Base-by-base conservation (phyloP, 1,140 invertebrate genomes). In the Bombus affinis region DNA sequence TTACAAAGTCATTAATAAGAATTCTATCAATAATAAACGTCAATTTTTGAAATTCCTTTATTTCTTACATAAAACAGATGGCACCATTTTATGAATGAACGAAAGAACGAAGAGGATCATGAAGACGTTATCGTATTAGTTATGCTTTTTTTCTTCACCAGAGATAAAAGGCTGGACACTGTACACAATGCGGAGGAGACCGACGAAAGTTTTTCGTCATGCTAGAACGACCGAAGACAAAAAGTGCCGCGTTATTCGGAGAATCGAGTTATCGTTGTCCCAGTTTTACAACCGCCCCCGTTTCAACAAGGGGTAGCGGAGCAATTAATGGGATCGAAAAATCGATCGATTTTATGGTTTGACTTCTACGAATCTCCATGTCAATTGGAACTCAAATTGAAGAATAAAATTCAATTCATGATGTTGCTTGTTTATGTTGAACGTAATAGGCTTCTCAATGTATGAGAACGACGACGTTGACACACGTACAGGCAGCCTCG, bases 231-330 rank as follows among this genome's bases (percentile, higher is more conserved):
- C 39, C 13, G 28, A 37, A 35, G 72, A 32, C 44, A 44, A 82
- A 82, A 82, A 75, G 47, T 53, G 12, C 9, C 32, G 32, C 13
- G 57, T 65, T 35, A 42, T 83, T 76, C 72, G 13, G 18, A 76
- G 72, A 83, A 83, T 39, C 81, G 59, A 66, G 72, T 83, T 83
- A 83, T 83, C 81, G 59, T 47, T 53, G 81, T 66, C 53, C 81
- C 81, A 75, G 72, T 83, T 83, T 68, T 53, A 39, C 37, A 53
- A 15, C 59, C 47, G 68, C 39, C 53, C 47, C 47, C 28, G 70
- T 73, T 18, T 9, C 8, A 28, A n/a, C 28, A 22, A 35, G 32
- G 18, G 42, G 44, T 59, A 12, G 71, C 28, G 18, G 39, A 35
- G 35, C 13, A 59, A 10, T 75, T 65, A 76, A 76, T 35, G 57